Evolutionary conservation across 2,888 invertebrate genomes (phyloP).

Genomic region (Rhagonycha fulva): DNA sequence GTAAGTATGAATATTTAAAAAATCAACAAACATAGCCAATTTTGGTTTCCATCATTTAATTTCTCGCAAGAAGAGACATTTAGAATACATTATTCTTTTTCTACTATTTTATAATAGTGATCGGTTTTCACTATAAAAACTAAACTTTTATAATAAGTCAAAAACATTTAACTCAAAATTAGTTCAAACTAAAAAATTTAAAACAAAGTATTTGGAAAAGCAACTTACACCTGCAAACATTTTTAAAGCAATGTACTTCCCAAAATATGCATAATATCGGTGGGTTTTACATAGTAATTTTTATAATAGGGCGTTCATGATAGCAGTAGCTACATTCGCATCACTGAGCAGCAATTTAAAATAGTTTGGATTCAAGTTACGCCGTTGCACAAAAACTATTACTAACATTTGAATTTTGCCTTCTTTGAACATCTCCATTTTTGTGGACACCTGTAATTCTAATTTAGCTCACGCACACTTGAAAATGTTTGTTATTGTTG

Average conservation of each 20-base stretch:
- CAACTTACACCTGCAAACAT: neutral
- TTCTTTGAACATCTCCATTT: neutral
- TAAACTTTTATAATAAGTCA: too few relatives aligned
- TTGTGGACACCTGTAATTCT: neutral
- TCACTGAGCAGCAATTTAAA: neutral
- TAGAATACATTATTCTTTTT: too few relatives aligned
- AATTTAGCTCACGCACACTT: neutral
- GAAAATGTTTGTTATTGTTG: neutral
- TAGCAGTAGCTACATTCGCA: neutral
- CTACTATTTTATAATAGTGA: too few relatives aligned
- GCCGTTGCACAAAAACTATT: neutral
- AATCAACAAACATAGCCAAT: too few relatives aligned
- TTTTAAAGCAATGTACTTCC: too few relatives aligned
- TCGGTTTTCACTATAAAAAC: too few relatives aligned
- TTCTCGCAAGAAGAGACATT: too few relatives aligned
- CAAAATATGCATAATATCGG: neutral
- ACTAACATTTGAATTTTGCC: too few relatives aligned
- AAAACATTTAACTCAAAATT: too few relatives aligned
- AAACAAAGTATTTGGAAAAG: neutral
- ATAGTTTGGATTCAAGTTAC: neutral
- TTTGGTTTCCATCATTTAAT: too few relatives aligned
- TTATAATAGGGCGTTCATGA: neutral
- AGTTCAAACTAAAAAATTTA: too few relatives aligned
- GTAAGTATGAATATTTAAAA: too few relatives aligned
- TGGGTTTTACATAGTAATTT: neutral